Percentiles rank a stretch among this genome's conserved stretches.
These are phyloP conservation scores for Leucophenga montana DNA, from an alignment of 2,888 invertebrate species.

Conservation along the genomic window DNA sequence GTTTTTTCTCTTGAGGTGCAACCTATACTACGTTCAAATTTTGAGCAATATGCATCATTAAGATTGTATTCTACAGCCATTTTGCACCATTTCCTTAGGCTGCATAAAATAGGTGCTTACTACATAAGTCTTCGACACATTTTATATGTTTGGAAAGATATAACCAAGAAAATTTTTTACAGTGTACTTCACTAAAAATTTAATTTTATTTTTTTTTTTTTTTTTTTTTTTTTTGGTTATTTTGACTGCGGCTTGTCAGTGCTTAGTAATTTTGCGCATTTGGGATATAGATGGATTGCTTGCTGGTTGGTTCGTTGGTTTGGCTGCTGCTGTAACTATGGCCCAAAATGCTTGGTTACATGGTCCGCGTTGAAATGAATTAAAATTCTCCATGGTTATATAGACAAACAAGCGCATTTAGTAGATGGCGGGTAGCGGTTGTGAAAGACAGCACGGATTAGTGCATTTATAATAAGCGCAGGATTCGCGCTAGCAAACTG, in stretches of 20 bases:
- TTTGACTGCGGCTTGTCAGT: conserved; percentile 14
- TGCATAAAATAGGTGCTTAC: too few relatives aligned
- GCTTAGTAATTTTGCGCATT: neutral
- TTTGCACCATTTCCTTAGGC: too few relatives aligned
- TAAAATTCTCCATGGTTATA: neutral
- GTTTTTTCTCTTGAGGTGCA: too few relatives aligned
- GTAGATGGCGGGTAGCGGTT: neutral
- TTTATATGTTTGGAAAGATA: too few relatives aligned
- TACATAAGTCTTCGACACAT: too few relatives aligned
- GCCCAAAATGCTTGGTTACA: too few relatives aligned
- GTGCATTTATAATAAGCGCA: neutral
- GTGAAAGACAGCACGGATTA: conserved; percentile 1
- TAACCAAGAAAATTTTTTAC: neutral
- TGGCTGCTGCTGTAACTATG: too few relatives aligned
- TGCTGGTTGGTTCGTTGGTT: too few relatives aligned
- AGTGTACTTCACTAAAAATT: neutral
- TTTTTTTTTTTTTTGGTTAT: neutral
- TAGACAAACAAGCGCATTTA: neutral
- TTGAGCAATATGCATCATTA: too few relatives aligned
- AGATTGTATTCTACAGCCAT: too few relatives aligned
- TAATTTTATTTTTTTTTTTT: neutral
- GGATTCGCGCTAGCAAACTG: too few relatives aligned
- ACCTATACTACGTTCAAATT: too few relatives aligned
- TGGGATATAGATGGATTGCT: neutral
- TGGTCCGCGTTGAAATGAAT: neutral